phyloP scores from a whole-genome alignment of 2,797 vertebrate genomes.

The Pyrocephalus nanus region DNA sequence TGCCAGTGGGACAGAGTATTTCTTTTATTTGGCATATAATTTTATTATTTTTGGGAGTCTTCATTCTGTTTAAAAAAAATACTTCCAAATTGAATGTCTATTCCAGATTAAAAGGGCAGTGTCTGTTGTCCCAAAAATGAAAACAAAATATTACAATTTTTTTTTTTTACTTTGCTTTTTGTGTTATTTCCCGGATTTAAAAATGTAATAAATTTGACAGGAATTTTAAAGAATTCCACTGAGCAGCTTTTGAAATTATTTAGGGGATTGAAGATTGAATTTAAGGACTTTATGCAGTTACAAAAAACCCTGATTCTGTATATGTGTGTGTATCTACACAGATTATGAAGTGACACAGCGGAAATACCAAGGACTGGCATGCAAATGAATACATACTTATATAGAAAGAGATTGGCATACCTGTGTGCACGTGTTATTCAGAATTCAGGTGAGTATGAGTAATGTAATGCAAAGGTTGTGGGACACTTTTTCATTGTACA shows the following conservation, averaged over 20 bases:
- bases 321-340: not conserved
- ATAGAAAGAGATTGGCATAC: not conserved
- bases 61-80: not conserved
- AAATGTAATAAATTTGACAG: not conserved
- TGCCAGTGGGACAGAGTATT: not conserved
- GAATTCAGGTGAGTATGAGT: not conserved
- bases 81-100: not conserved
- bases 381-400: not conserved
- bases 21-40: not conserved
- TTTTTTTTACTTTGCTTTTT: not conserved
- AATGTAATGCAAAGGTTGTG: not conserved
- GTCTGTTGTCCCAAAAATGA: not conserved
- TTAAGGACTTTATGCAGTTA: not conserved
- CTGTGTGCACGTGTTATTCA: not conserved
- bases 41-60: rapidly evolving
- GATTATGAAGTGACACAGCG: not conserved
- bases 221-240: not conserved
- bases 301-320: not conserved
- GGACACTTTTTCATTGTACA: not conserved
- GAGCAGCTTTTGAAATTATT: not conserved
- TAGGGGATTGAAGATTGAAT: not conserved
- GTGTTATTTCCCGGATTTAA: not conserved
- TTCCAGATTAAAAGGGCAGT: not conserved
- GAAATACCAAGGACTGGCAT: not conserved
- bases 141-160: not conserved